Evolutionary conservation across 2,797 vertebrate genomes (phyloP).

Genomic region (Darevskia nairensis): DNA sequence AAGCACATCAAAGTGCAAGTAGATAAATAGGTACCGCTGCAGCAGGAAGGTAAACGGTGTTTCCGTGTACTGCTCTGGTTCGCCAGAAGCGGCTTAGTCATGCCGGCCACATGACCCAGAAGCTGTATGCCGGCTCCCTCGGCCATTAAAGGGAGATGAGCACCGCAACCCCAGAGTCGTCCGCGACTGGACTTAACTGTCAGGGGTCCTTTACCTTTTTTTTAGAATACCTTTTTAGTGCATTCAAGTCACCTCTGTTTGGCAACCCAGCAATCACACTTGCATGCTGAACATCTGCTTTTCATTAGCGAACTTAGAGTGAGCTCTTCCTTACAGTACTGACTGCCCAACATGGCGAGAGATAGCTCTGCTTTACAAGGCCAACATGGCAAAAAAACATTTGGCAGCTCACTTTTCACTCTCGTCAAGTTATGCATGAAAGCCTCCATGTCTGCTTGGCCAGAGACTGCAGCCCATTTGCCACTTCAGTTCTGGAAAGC

Average conservation of each 20-base stretch:
- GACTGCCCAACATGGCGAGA: not conserved
- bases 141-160: no score
- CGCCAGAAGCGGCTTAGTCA: no score
- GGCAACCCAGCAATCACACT: not conserved
- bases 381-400: not conserved
- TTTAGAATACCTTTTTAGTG: not conserved
- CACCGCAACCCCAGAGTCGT: no score
- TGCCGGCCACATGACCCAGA: no score
- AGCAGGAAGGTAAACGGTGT: no score
- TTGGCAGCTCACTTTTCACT: not conserved
- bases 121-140: no score
- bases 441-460: not conserved
- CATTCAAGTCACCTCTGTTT: not conserved
- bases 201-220: no score
- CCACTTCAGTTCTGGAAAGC: slow-evolving; percentile 44
- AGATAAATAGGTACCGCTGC: no score
- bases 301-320: not conserved
- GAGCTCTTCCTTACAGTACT: not conserved
- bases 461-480: not conserved
- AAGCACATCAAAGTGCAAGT: no score
- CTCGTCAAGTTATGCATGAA: not conserved
- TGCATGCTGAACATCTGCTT: not conserved
- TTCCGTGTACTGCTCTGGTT: no score
- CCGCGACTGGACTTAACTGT: no score
- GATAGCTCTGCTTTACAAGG: no score